Base-by-base conservation (phyloP, 2,797 vertebrate genomes). In the Microctenopoma stevenorrisi region DNA sequence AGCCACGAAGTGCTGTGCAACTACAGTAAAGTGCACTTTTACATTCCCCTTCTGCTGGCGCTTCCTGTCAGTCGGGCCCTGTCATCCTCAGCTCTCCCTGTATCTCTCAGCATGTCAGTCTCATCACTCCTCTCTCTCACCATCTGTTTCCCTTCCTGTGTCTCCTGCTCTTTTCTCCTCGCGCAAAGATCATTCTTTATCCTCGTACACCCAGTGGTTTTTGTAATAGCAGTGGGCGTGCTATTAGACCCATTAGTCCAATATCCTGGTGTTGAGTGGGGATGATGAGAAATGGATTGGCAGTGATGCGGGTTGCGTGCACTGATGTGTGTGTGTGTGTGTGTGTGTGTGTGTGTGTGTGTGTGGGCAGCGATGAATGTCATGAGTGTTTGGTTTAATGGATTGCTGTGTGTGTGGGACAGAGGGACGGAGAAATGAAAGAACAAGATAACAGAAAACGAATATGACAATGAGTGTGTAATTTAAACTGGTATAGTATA, bases 191-290 rank as follows among this genome's bases (percentile, higher is more conserved):
- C 70, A 55, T 78, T 63, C 60, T 81, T 76, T 86, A 74, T 78
- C 68, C 56, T 51, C 42, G 48, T 26, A 48, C 68, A 68, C 72
- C 51, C 60, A 2, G 54, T 48, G 82, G 57, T 68, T 74, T 77
- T 68, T 68, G 68, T 64, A 76, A 81, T 55, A 77, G 70, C 66
- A 40, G 87, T 86, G 78, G 84, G 82, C 38, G 78, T 67, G 67
- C 80, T 66, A 78, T 87, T 76, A 64, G 73, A 81, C 78, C 87
- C 81, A 87, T 90, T 89, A 89, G 82, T 79, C 72, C 76, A 64
- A 72, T 79, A 81, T 80, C 61, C 72, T 4, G 6, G 66, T 52
- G 88, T 70, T 84, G 87, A 89, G 80, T 74, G 86, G 74, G 74
- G 88, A 80, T 33, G 72, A 75, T 76, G 86, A 88, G 81, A 58